Conservation (phyloP, 2,113 vertebrate species). For the Lagopus leucura region DNA sequence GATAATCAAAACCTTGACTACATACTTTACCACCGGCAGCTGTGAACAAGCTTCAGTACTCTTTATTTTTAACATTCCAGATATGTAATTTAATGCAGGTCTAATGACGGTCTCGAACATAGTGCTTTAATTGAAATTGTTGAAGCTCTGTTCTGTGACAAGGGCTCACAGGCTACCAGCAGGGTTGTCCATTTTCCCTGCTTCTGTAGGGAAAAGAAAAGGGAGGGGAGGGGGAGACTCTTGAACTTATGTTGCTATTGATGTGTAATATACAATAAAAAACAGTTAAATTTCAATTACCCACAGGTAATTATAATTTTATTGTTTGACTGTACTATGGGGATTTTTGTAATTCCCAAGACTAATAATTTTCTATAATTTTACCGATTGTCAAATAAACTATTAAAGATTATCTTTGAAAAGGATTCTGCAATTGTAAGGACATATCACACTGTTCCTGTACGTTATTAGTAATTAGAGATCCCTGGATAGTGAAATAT, state of each 20-base stretch:
- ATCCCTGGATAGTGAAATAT: constrained; percentile 83
- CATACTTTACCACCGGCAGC: constrained; percentile 74
- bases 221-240: constrained; percentile 64
- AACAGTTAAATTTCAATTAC: constrained; percentile 88
- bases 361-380: constrained; percentile 88
- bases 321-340: constrained; percentile 84
- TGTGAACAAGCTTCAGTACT: constrained; percentile 75
- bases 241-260: constrained; percentile 86
- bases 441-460: constrained; percentile 84
- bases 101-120: constrained; percentile 83
- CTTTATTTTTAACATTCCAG: constrained; percentile 84
- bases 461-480: constrained; percentile 85
- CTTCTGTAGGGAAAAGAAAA: constrained; percentile 73
- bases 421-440: constrained; percentile 84
- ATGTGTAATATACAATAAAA: constrained; percentile 87
- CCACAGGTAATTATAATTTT: constrained; percentile 88
- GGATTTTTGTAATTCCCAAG: constrained; percentile 87
- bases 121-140: constrained; percentile 83
- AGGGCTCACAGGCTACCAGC: constrained; percentile 79
- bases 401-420: constrained; percentile 89
- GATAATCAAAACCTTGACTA: constrained; percentile 80
- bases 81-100: constrained; percentile 83
- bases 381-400: constrained; percentile 89
- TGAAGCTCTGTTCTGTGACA: constrained; percentile 79
- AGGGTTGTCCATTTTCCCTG: constrained; percentile 80